phyloP scores from a whole-genome alignment of 2,888 invertebrate genomes.

The Cephus pulcher region DNA sequence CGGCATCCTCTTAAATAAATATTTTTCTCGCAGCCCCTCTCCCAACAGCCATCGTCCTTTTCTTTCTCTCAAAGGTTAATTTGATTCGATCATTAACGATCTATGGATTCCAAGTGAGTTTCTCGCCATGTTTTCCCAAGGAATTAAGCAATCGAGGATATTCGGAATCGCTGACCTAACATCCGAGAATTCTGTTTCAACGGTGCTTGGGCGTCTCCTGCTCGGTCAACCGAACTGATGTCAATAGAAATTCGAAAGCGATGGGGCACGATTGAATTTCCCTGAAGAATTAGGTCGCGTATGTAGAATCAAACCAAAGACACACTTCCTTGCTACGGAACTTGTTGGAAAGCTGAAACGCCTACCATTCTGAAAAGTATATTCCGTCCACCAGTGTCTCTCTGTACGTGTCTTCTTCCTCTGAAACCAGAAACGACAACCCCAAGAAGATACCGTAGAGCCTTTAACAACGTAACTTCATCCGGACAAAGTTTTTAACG shows the following conservation, averaged over 20 bases:
- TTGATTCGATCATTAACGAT: not conserved
- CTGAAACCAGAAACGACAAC: not conserved
- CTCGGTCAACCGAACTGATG: conserved; percentile 12
- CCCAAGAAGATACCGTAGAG: not conserved
- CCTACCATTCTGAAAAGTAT: not conserved
- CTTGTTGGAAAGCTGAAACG: not conserved
- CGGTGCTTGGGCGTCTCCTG: not conserved
- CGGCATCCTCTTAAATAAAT: not conserved
- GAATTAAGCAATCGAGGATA: conserved; percentile 36
- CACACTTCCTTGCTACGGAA: not conserved
- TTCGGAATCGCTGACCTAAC: conserved; percentile 40
- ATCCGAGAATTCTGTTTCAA: conserved; percentile 33
- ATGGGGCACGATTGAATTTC: conserved; percentile 27
- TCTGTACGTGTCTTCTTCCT: not conserved
- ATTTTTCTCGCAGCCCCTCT: not conserved
- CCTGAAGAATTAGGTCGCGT: conserved; percentile 5
- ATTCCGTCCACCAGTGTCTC: not conserved
- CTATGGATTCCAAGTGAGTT: not conserved
- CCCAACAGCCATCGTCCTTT: not conserved
- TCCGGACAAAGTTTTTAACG: conserved; percentile 20
- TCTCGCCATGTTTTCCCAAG: conserved; percentile 11
- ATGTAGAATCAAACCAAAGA: not conserved
- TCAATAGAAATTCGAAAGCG: conserved; percentile 27
- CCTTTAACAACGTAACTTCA: conserved; percentile 21
- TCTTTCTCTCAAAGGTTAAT: not conserved